These are phyloP conservation scores for Pyrochroa serraticornis DNA, from an alignment of 2,888 invertebrate genomes.

Conservation along the genomic window DNA sequence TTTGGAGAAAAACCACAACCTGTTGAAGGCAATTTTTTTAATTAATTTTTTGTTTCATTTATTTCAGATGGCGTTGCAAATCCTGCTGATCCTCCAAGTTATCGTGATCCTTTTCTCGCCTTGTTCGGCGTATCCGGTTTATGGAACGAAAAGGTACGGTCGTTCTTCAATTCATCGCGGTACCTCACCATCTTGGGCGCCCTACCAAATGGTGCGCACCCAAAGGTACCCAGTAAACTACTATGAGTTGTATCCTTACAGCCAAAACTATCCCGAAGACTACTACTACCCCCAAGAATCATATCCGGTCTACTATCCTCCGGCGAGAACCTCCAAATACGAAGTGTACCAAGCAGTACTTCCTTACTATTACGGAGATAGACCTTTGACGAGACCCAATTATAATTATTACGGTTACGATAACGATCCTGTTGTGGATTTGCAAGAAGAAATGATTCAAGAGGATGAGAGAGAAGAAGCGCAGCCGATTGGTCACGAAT, in stretches of 20 bases:
- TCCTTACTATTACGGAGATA: slow-evolving; percentile 60
- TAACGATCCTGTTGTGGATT: slow-evolving; percentile 59
- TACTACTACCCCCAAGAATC: slow-evolving; percentile 55
- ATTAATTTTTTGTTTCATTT: too few species aligned
- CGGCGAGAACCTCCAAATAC: slow-evolving; percentile 60
- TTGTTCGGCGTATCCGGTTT: slow-evolving; percentile 50
- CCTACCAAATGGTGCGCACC: slow-evolving; percentile 47
- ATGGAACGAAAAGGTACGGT: slow-evolving; percentile 57
- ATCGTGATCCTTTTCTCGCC: slow-evolving; percentile 48
- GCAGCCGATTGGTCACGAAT: slow-evolving; percentile 70
- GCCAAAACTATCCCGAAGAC: slow-evolving; percentile 63
- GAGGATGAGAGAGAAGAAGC: slow-evolving; percentile 67
- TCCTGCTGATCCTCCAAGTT: slow-evolving; percentile 48
- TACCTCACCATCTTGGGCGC: slow-evolving; percentile 37
- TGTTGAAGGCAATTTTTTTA: too few species aligned
- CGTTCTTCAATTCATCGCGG: slow-evolving; percentile 35
- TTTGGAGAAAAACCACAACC: too few species aligned
- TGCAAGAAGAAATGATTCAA: slow-evolving; percentile 66
- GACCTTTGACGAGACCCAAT: slow-evolving; percentile 50
- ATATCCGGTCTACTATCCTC: slow-evolving; percentile 51
- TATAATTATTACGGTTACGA: slow-evolving; percentile 57
- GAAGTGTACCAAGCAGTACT: slow-evolving; percentile 57
- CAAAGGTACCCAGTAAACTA: slow-evolving; percentile 61
- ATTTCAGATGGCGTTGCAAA: slow-evolving; percentile 51
- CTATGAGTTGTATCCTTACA: slow-evolving; percentile 60